These are phyloP conservation scores for Ecliptopera silaceata DNA, from an alignment of 2,888 invertebrate species.

Conservation along the genomic window DNA sequence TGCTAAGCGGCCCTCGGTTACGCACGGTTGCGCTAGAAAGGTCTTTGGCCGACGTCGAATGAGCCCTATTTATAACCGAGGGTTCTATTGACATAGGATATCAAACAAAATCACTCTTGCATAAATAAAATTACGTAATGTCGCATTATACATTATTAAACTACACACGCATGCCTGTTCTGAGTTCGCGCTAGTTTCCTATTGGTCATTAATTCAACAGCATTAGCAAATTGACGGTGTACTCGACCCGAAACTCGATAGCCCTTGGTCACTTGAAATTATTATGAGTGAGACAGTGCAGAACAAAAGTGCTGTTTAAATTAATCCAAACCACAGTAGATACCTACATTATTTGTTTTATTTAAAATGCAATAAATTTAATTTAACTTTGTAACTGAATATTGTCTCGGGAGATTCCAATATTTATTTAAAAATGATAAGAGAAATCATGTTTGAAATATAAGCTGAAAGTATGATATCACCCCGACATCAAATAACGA, in stretches of 20 bases:
- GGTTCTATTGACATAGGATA: constrained; percentile 26
- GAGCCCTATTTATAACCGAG: constrained; percentile 32
- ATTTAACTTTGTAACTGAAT: too few species aligned
- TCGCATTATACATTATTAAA: background rate
- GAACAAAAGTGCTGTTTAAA: constrained; percentile 41
- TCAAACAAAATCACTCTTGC: constrained; percentile 19
- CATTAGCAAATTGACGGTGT: constrained; percentile 60
- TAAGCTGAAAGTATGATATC: too few species aligned
- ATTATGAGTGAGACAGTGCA: constrained; percentile 48
- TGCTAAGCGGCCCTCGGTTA: constrained; percentile 69
- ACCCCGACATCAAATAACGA: background rate
- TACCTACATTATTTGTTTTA: background rate
- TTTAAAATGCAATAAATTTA: too few species aligned
- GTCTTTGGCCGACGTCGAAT: constrained; percentile 41
- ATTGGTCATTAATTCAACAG: constrained; percentile 41
- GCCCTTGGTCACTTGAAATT: constrained; percentile 69
- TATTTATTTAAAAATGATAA: too few species aligned
- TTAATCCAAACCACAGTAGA: background rate
- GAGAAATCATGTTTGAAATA: too few species aligned
- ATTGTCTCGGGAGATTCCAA: too few species aligned
- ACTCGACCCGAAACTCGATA: constrained; percentile 74
- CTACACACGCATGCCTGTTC: background rate
- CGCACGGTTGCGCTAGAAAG: constrained; percentile 55
- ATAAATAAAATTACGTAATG: constrained; percentile 10
- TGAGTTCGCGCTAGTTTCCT: constrained; percentile 12